Evolutionary conservation across 2,888 invertebrate genomes (phyloP).

Genomic region (Apamea epomidion): DNA sequence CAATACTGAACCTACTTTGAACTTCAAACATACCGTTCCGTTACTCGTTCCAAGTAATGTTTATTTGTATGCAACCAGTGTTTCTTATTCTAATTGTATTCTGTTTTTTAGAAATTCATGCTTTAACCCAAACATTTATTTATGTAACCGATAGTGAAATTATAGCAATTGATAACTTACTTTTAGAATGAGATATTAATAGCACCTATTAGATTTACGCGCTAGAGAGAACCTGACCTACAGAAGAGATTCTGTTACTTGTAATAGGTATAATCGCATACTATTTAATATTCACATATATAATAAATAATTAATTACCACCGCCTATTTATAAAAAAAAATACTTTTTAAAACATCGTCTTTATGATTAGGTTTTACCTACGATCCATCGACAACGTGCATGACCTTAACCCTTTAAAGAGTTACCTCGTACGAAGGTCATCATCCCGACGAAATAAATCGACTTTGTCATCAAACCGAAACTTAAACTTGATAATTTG

Average conservation of each 20-base stretch:
- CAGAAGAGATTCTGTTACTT: background rate
- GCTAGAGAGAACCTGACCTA: background rate
- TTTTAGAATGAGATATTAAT: background rate
- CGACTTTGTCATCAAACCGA: background rate
- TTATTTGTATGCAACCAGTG: background rate
- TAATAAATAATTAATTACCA: background rate
- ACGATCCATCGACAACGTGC: background rate
- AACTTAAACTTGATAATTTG: background rate
- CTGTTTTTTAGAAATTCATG: background rate
- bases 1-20: background rate
- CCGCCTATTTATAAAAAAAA: background rate
- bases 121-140: background rate
- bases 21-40: background rate
- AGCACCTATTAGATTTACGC: background rate
- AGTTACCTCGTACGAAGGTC: background rate
- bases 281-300: background rate
- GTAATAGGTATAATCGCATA: background rate
- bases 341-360: background rate
- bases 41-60: background rate
- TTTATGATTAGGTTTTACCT: no score
- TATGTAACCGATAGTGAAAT: background rate
- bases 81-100: background rate
- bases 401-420: background rate
- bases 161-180: background rate
- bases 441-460: background rate